phyloP scores from a whole-genome alignment of 1,140 invertebrate genomes.

The Drosophila varians region DNA sequence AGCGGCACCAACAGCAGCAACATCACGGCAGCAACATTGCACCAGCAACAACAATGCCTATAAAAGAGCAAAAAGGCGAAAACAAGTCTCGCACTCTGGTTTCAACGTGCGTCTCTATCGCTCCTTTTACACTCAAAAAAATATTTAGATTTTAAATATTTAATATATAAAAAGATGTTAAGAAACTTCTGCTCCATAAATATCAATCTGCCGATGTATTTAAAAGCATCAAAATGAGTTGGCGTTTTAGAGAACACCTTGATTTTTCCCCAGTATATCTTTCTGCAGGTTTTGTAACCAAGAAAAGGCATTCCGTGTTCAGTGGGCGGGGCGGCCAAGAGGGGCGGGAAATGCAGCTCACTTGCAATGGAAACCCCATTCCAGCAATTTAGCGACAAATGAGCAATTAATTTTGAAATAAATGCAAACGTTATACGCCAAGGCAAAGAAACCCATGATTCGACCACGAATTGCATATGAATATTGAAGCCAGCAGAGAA shows the following conservation, averaged over 20 bases:
- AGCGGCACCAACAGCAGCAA: slow-evolving; percentile 26
- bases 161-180: too few relatives aligned
- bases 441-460: slow-evolving; percentile 1
- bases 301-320: slow-evolving; percentile 40
- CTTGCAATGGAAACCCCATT: slow-evolving; percentile 79
- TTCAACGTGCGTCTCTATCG: slow-evolving; percentile 48
- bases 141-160: too few relatives aligned
- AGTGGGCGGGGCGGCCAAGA: slow-evolving; percentile 29
- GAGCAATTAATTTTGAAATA: slow-evolving; percentile 81
- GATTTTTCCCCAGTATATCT: not conserved
- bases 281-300: slow-evolving; percentile 71
- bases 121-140: not conserved
- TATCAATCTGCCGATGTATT: too few relatives aligned
- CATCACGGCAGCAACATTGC: slow-evolving; percentile 38
- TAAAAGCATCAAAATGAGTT: too few relatives aligned
- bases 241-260: too few relatives aligned
- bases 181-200: too few relatives aligned
- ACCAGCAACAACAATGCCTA: slow-evolving; percentile 70
- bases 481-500: slow-evolving; percentile 11
- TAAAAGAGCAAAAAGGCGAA: slow-evolving; percentile 79
- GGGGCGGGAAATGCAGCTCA: slow-evolving; percentile 34
- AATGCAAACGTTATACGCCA: slow-evolving; percentile 62
- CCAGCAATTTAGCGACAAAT: slow-evolving; percentile 81
- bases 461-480: slow-evolving; percentile 25
- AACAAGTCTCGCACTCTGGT: slow-evolving; percentile 78